phyloP scores from a whole-genome alignment of 2,113 vertebrate species.

The Cyanoderma ruficeps region DNA sequence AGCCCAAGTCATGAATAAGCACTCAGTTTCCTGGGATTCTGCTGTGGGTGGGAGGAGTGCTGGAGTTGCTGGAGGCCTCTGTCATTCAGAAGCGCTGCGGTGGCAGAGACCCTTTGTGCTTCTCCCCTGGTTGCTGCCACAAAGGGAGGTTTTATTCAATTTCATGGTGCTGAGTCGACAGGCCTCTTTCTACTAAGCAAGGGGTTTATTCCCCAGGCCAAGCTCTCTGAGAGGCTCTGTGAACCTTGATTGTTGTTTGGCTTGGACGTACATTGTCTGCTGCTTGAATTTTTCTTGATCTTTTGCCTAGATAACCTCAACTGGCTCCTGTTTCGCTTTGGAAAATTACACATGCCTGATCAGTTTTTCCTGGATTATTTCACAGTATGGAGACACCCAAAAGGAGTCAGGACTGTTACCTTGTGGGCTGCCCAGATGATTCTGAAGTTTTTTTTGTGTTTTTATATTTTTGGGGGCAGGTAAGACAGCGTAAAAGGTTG shows the following conservation, averaged over 20 bases:
- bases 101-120: conserved; percentile 81
- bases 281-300: conserved; percentile 67
- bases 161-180: conserved; percentile 76
- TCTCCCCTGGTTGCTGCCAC: conserved; percentile 78
- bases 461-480: too few relatives aligned
- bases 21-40: conserved; percentile 72
- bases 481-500: background rate
- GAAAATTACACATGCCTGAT: background rate
- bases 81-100: conserved; percentile 75
- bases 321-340: conserved; percentile 31
- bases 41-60: conserved; percentile 58
- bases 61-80: conserved; percentile 67
- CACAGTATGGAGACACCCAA: background rate
- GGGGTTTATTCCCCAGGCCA: conserved; percentile 32
- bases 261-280: conserved; percentile 53
- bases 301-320: conserved; percentile 57
- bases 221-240: conserved; percentile 53
- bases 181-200: conserved; percentile 57
- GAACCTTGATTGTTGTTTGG: conserved; percentile 39
- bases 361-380: conserved; percentile 4
- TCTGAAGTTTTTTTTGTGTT: background rate
- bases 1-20: conserved; percentile 80
- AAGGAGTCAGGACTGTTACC: background rate
- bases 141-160: conserved; percentile 88
- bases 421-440: background rate